Evolutionary conservation across 1,140 invertebrate species (phyloP).

Genomic region (Brachionus manjavacas): DNA sequence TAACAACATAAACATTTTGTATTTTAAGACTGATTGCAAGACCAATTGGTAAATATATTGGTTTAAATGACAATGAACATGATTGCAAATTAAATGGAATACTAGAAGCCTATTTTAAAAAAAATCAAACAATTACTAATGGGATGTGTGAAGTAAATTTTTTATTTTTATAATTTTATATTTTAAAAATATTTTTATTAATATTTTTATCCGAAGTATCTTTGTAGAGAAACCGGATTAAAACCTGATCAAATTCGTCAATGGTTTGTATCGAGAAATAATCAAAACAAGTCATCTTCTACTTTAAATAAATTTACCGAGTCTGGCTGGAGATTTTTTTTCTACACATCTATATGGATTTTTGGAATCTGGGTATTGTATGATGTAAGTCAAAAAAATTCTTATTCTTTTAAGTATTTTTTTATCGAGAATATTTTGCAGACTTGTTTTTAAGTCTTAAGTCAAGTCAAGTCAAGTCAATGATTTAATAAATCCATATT

Average conservation of each 20-base stretch:
- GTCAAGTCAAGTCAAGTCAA: no score
- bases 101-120: not conserved
- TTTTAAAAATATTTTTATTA: not conserved
- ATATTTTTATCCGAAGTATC: not conserved
- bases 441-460: no score
- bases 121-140: not conserved
- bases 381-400: not conserved
- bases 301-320: slow-evolving; percentile 21
- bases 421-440: no score
- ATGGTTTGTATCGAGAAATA: not conserved
- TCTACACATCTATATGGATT: not conserved
- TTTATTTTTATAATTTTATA: not conserved
- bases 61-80: not conserved
- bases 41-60: slow-evolving; percentile 21
- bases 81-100: not conserved
- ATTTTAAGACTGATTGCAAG: not conserved
- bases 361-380: not conserved
- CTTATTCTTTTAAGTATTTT: no score
- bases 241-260: not conserved
- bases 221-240: not conserved
- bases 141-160: not conserved
- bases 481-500: no score
- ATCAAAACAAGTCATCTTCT: not conserved
- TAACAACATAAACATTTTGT: not conserved
- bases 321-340: slow-evolving; percentile 29